Evolutionary conservation across 2,113 vertebrate species (phyloP).

Genomic region (Odontophorus gujanensis): DNA sequence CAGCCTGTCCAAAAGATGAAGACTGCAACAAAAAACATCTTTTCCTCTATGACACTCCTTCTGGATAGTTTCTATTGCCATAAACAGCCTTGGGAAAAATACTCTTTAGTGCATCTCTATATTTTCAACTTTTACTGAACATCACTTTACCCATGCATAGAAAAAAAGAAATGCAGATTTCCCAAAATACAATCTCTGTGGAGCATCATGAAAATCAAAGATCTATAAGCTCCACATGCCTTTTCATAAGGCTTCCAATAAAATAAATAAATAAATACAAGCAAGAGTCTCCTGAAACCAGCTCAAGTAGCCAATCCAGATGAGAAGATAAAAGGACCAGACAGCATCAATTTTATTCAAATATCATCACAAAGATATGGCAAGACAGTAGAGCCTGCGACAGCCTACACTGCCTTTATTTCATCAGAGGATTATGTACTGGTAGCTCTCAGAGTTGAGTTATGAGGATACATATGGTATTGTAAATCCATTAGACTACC

Average conservation of each 20-base stretch:
- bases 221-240: rapidly evolving
- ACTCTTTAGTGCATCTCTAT: not conserved
- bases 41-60: not conserved
- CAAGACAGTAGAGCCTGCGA: not conserved
- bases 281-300: not conserved
- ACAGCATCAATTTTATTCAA: not conserved
- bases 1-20: rapidly evolving
- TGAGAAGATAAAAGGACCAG: not conserved
- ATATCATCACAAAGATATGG: not conserved
- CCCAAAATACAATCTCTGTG: not conserved
- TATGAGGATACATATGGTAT: too few species aligned
- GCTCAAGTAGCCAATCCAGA: not conserved
- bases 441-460: not conserved
- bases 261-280: not conserved
- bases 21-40: rapidly evolving
- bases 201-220: not conserved
- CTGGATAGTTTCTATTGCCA: not conserved
- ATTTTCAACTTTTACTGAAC: not conserved
- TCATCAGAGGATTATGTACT: not conserved
- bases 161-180: not conserved
- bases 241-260: not conserved
- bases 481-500: not conserved
- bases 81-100: not conserved
- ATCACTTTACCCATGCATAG: not conserved
- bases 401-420: not conserved